Base-by-base conservation (phyloP, 2,888 invertebrate species). In the Apotomis capreana region DNA sequence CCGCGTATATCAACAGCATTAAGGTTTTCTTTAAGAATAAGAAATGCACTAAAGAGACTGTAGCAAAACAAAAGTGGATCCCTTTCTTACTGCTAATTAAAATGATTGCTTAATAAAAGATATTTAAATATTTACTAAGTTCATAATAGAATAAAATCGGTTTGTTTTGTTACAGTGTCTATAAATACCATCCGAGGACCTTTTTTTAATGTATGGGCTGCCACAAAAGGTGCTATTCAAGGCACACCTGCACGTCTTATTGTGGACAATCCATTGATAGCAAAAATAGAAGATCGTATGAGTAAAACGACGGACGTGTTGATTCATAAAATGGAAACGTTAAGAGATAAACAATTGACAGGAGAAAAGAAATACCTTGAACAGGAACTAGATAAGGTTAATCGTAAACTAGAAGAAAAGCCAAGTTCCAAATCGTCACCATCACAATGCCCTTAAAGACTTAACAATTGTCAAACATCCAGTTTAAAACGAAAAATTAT, bases 111-210 rank as follows among this genome's bases (percentile, higher is more conserved):
- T 40, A 3, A 4, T 40, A 40, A 63, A 57, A 15, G 44, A 60
- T 9, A 10, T 15, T 70, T 68, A 49, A 70, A 46, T 68, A 52
- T 67, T 63, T 55, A 13, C 4, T 61, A 57, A 67, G 13, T 58
- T n/a, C 5, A 13, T 13, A 46, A 15, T 55, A 3, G 15, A n/a
- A 5, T 62, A 64, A 60, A 74, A 73, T 76, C 79, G 77, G 77
- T 87, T 87, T 88, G 87, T 87, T 88, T 89, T 86, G 82, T 78
- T 83, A 77, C 91, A 91, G 92, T 88, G 89, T 91, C 91, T 85
- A 73, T 92, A 81, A 84, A 80, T 77, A 87, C 76, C 76, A 76
- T 83, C 68, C 81, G 83, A 51, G 91, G 91, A 44, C 76, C 78
- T n/a, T 76, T 91, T 68, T 74, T 82, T 73, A 86, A 79, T 75